phyloP scores from a whole-genome alignment of 2,888 invertebrate species.

The Drosophila picticornis region DNA sequence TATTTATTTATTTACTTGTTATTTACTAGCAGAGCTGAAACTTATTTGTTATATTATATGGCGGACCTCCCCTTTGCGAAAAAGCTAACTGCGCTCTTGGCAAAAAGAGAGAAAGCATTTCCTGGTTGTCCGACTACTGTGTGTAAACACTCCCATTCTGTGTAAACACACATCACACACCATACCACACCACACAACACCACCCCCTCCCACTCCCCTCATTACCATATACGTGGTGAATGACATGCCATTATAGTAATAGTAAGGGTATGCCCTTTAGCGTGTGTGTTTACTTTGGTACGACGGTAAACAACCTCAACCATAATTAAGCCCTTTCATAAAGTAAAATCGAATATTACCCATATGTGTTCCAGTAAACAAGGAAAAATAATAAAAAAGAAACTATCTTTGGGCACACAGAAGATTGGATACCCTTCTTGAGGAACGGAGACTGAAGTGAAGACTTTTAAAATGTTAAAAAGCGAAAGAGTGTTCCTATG shows the following conservation, averaged over 20 bases:
- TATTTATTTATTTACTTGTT: no score
- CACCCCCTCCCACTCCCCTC: neutral
- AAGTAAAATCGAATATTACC: neutral
- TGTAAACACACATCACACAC: neutral
- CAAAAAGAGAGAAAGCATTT: neutral
- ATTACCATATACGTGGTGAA: neutral
- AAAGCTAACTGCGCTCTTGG: neutral
- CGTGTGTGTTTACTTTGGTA: neutral
- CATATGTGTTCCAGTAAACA: neutral
- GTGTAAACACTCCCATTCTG: neutral
- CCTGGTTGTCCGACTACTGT: neutral
- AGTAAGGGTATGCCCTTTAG: neutral
- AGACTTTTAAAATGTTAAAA: neutral
- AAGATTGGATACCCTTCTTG: neutral
- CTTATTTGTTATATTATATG: neutral
- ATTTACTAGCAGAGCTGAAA: no score
- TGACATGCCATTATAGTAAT: neutral
- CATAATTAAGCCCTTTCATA: neutral
- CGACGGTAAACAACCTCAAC: slow-evolving; percentile 9
- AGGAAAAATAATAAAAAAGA: neutral
- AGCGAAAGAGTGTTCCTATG: neutral
- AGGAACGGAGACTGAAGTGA: neutral
- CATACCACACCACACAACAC: neutral
- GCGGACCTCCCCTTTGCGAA: neutral
- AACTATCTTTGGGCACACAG: neutral